Conservation (phyloP, 64 coral and sea anemone genomes). For the Catalaphyllia jardinei region DNA sequence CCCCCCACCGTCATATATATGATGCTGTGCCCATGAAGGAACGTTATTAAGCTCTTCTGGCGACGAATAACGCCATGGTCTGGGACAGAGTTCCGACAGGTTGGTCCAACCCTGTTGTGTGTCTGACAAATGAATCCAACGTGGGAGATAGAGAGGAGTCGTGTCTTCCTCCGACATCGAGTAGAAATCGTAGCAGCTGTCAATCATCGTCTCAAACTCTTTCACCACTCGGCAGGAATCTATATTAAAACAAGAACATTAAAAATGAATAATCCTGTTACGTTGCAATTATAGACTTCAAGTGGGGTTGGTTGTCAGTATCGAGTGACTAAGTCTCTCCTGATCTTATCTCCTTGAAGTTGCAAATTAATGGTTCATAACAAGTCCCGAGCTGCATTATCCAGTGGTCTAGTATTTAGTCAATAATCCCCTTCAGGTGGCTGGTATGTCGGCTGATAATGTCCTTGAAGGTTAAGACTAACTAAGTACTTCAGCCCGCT, state of each 20-base stretch:
- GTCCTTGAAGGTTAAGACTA: no score
- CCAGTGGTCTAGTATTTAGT: no score
- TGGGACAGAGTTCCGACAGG: constrained; percentile 9
- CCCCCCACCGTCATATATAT: constrained; percentile 28
- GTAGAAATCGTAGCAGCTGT: constrained; percentile 27
- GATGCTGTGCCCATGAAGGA: constrained; percentile 19
- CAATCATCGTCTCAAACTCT: constrained; percentile 4
- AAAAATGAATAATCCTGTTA: neutral
- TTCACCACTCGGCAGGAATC: neutral
- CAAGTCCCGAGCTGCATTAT: no score
- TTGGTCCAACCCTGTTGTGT: constrained; percentile 13
- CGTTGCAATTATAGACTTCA: neutral
- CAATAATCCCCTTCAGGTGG: no score
- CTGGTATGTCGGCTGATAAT: no score
- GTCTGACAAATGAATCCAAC: constrained; percentile 12
- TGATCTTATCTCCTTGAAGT: neutral
- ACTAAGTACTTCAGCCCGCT: no score
- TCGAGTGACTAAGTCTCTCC: no score
- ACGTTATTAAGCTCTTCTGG: constrained; percentile 21
- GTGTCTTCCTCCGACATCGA: constrained; percentile 36
- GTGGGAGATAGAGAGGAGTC: constrained; percentile 14
- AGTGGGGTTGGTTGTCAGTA: neutral
- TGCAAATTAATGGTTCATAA: neutral
- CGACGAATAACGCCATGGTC: constrained; percentile 27
- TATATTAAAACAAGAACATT: neutral